Evolutionary conservation across 2,797 vertebrate genomes (phyloP), one percentile per base, ranked within the genome.

Genomic region (Dicrostonyx torquatus): DNA sequence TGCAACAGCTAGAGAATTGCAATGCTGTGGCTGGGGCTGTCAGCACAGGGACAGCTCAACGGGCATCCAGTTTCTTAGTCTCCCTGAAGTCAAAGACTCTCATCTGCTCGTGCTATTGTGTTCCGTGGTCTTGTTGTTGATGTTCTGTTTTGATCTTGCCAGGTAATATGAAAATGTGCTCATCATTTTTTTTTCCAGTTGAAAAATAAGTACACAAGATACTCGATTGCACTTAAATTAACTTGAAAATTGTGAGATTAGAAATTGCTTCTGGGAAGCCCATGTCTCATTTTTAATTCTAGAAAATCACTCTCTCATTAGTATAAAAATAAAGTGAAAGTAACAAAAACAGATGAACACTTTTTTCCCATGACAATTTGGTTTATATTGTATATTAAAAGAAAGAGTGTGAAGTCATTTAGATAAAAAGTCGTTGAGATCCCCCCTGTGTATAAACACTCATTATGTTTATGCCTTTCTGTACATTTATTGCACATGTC

Each of bases 161-260:
- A 75, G 70, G 53, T 70, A 40, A 60, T 20, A 8, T 3, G 8
- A 12, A 40, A 83, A 76, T 50, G 24, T 22, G 14, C 7, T 58
- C 48, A 55, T 72, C 37, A 40, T 48, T 85, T 60, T 85, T 64
- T 76, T 62, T 80, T n/a, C 29, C 37, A 34, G 6, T 12, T 75
- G 45, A 48, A 92, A 89, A 94, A 89, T 60, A 86, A 40, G 62
- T 53, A 83, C 40, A 45, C 55, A 26, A 40, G 18, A 64, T 89
- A 85, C 88, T 75, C 68, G 83, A 73, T 93, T 60, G 12, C 20
- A 50, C 76, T 89, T 55, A 82, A 82, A 82, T 89, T 87, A 84
- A 82, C 87, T 90, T 85, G 66, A 50, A 94, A 94, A 76, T 89
- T 85, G 40, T 87, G 84, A 96, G 79, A 87, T 45, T 78, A 26